Percentiles rank a stretch among this genome's conserved stretches.
Conservation (phyloP, 1,140 invertebrate genomes). For the Solenopsis fugax region DNA sequence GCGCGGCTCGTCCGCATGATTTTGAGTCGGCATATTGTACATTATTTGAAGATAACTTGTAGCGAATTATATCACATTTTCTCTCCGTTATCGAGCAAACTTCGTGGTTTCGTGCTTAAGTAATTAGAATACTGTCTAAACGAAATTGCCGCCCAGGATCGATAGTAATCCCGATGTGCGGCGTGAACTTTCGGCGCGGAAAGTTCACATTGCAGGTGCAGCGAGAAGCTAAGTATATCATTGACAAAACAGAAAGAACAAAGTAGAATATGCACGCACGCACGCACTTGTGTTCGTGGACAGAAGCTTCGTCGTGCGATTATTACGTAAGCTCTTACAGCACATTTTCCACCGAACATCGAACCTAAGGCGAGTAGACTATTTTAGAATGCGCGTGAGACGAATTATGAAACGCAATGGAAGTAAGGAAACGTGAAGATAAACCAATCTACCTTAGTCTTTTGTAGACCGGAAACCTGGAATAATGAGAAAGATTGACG, state of each 20-base stretch:
- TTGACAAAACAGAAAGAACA: constrained; percentile 59
- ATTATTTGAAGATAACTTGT: not conserved
- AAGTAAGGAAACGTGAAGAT: not conserved
- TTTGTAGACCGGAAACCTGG: not conserved
- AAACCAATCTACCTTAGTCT: not conserved
- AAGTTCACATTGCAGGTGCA: not conserved
- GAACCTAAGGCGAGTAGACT: constrained; percentile 44
- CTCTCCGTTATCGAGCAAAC: not conserved
- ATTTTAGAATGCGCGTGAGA: constrained; percentile 29
- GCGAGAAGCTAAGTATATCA: constrained; percentile 63
- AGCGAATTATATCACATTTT: not conserved
- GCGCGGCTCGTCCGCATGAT: constrained; percentile 30
- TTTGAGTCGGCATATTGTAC: constrained; percentile 45
- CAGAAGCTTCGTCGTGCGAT: constrained; percentile 41
- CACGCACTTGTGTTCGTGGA: constrained; percentile 42
- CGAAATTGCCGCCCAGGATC: not conserved
- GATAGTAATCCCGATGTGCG: not conserved
- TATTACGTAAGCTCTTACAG: constrained; percentile 64
- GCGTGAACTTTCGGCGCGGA: constrained; percentile 25
- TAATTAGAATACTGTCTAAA: constrained; percentile 24
- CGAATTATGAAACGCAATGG: constrained; percentile 24
- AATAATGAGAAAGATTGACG: not conserved
- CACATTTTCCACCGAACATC: constrained; percentile 59
- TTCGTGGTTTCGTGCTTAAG: not conserved
- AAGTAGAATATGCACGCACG: constrained; percentile 61